Conservation (phyloP, 2,113 vertebrate species). For the Urocolius indicus region DNA sequence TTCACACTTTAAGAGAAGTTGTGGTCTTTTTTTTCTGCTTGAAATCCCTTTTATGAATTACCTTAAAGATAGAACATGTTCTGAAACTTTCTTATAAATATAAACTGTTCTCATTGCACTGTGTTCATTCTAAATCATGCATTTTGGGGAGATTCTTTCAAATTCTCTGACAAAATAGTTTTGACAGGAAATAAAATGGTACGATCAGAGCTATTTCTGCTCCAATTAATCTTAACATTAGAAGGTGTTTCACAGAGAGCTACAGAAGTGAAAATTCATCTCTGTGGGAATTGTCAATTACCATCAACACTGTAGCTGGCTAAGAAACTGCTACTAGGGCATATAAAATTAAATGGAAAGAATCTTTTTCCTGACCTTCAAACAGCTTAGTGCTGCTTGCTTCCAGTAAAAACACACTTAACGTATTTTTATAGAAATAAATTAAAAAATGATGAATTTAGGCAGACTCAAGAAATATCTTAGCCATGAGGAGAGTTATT, state of each 20-base stretch:
- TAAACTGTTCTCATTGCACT: neutral
- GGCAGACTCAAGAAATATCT: neutral
- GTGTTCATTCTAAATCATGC: neutral
- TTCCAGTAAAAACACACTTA: neutral
- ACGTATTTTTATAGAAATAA: neutral
- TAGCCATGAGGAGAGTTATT: neutral
- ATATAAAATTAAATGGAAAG: slow-evolving; percentile 25
- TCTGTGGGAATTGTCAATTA: slow-evolving; percentile 16
- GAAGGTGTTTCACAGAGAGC: neutral
- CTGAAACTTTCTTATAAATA: neutral
- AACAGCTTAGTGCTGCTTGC: neutral
- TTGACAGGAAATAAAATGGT: neutral
- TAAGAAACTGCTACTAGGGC: neutral
- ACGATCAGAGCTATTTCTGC: slow-evolving; percentile 1
- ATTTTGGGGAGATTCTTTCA: neutral
- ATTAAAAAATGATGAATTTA: slow-evolving; percentile 12
- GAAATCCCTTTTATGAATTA: neutral
- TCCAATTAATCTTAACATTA: slow-evolving; percentile 25
- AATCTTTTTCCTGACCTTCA: neutral
- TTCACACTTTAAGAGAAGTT: neutral
- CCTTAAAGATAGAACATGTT: neutral
- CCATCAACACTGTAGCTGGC: neutral
- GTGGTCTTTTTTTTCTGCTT: neutral
- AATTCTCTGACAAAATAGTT: neutral
- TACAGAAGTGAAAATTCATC: slow-evolving; percentile 26